Evolutionary conservation across 2,113 vertebrate genomes (phyloP), one percentile per base, ranked within the genome.

Genomic region (Tor tambroides): DNA sequence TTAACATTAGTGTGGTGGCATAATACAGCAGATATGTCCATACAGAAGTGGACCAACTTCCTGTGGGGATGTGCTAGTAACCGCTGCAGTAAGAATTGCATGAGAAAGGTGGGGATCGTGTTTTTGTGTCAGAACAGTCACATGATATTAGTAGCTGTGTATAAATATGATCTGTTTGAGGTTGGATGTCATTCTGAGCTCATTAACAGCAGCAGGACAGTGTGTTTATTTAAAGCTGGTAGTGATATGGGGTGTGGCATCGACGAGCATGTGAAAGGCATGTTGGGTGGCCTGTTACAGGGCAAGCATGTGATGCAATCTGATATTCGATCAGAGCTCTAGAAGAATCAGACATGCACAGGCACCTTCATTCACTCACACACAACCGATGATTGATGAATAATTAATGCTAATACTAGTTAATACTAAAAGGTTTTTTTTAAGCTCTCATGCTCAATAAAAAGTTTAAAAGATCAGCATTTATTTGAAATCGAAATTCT

Each of bases 241-340:
- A 78, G 41, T 65, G 51, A 69, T 85, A 38, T n/a, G 23, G 86
- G 63, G 19, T 23, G 14, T 21, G 8, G 61, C 23, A 14, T 11
- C 43, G 35, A 5, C 26, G 0, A 71, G 72, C 28, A 71, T 59
- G 21, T 83, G 72, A 93, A 91, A 85, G 88, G 80, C 81, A 5
- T 83, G 71, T 28, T 28, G 77, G 71, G 85, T 80, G 89, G 87
- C 79, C 85, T 76, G 54, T 74, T 86, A 56, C 75, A 63, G 84
- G 32, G 61, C 43, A 38, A 63, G 51, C 88, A n/a, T 78, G 89
- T 88, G 86, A 92, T 77, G 80, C 72, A 90, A 90, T 78, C 71
- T 46, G 9, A 74, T 77, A 78, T 32, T 41, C 59, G 9, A 54
- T 90, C 84, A 0, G 81, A 67, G 69, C 69, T 63, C 86, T 71